Conservation (phyloP, 2,113 vertebrate species). For the Atlantisia rogersi region DNA sequence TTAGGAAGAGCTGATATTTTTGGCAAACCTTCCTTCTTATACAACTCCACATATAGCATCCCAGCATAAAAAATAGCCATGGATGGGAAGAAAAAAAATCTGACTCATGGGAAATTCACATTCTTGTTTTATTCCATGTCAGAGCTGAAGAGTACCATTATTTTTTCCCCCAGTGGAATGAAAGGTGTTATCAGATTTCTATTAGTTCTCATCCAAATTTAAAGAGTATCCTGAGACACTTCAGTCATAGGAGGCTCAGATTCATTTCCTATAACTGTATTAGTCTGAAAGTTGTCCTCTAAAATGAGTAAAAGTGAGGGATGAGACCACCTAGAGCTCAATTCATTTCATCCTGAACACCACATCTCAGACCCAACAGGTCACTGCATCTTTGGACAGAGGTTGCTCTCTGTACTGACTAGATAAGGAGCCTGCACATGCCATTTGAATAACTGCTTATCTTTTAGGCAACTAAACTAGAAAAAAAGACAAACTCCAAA, state of each 20-base stretch:
- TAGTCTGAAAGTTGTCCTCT: background rate
- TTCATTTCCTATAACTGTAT: background rate
- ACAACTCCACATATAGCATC: conserved; percentile 13
- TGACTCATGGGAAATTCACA: conserved; percentile 21
- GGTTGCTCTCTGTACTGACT: background rate
- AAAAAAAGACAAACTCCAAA: no score
- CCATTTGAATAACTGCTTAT: background rate
- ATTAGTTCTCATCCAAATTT: background rate
- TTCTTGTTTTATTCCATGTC: background rate
- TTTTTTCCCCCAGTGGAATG: background rate
- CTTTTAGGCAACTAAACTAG: background rate
- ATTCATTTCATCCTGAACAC: background rate
- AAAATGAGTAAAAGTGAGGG: background rate
- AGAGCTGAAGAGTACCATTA: background rate
- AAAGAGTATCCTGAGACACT: background rate
- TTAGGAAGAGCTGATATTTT: conserved; percentile 47
- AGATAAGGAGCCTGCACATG: background rate
- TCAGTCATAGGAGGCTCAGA: background rate
- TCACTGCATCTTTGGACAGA: background rate
- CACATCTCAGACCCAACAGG: background rate
- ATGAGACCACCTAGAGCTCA: background rate
- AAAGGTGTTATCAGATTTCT: conserved; percentile 1
- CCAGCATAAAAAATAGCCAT: conserved; percentile 1
- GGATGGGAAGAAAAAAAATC: conserved; percentile 25
- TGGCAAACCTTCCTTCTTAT: conserved; percentile 47